These are phyloP conservation scores for Euphydryas editha DNA, from an alignment of 2,888 invertebrate species.

Conservation along the genomic window DNA sequence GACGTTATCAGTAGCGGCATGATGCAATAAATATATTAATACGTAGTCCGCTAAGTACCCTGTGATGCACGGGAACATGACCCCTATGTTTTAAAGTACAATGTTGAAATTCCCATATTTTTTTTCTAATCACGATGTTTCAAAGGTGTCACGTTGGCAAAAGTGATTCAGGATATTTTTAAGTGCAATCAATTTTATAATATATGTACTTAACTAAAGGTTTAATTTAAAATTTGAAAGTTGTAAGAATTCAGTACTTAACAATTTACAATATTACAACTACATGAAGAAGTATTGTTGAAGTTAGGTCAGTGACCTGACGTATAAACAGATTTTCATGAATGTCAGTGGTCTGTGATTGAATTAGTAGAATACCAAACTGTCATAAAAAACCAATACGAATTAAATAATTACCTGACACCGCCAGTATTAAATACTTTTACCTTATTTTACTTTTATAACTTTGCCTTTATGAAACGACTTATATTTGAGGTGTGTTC, in stretches of 20 bases:
- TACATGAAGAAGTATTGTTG: too few relatives aligned
- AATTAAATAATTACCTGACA: too few relatives aligned
- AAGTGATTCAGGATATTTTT: slow-evolving; percentile 31
- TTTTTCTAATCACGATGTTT: not conserved
- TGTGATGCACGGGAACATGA: slow-evolving; percentile 11
- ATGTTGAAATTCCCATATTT: not conserved
- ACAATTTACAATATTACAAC: too few relatives aligned
- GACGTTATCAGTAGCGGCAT: slow-evolving; percentile 60
- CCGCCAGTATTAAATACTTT: too few relatives aligned
- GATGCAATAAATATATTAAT: slow-evolving; percentile 62
- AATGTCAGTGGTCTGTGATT: too few relatives aligned
- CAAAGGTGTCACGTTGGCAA: slow-evolving; percentile 32
- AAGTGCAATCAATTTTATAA: slow-evolving; percentile 32
- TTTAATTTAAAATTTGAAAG: not conserved
- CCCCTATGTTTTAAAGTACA: not conserved
- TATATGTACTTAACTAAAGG: slow-evolving; percentile 35
- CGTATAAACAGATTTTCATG: too few relatives aligned
- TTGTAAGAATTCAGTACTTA: slow-evolving; percentile 1
- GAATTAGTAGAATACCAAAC: too few relatives aligned
- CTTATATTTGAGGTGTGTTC: slow-evolving; percentile 53
- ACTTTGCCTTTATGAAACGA: slow-evolving; percentile 77
- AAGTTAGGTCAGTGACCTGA: too few relatives aligned
- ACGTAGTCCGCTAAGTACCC: slow-evolving; percentile 35
- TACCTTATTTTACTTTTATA: too few relatives aligned
- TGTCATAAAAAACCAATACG: too few relatives aligned